These are phyloP conservation scores for Zaprionus camerounensis DNA, from an alignment of 1,140 invertebrate species.

Conservation along the genomic window DNA sequence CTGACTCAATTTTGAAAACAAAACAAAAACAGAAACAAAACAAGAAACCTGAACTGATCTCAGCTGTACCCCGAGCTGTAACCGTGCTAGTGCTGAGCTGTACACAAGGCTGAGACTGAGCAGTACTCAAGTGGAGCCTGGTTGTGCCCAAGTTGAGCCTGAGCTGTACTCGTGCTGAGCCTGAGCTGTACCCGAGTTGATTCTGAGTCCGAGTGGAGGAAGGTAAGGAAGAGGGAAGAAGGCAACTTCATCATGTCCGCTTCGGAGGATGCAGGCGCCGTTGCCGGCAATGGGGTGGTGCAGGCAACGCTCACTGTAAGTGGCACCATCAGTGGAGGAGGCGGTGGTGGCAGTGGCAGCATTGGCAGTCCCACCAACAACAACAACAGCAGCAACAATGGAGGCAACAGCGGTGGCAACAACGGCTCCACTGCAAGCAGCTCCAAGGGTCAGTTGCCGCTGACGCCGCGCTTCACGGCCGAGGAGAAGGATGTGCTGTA, in stretches of 20 bases:
- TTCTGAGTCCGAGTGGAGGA: not conserved
- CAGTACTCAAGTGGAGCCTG: too few relatives aligned
- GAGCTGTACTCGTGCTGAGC: too few relatives aligned
- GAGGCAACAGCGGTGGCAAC: slow-evolving; percentile 20
- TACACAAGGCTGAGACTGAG: too few relatives aligned
- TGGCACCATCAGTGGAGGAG: slow-evolving; percentile 23
- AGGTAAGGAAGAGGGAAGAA: not conserved
- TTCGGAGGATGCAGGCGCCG: slow-evolving; percentile 45
- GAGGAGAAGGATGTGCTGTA: slow-evolving; percentile 83
- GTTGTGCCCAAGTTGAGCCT: too few relatives aligned
- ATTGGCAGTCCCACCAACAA: slow-evolving; percentile 29
- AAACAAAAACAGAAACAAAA: slow-evolving; percentile 25
- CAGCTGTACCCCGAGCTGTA: too few relatives aligned
- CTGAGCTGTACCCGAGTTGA: too few relatives aligned
- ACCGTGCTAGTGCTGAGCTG: too few relatives aligned
- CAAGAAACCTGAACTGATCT: not conserved
- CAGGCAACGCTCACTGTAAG: slow-evolving; percentile 37
- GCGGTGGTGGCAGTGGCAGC: not conserved
- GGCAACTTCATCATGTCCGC: slow-evolving; percentile 33
- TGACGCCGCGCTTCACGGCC: slow-evolving; percentile 79
- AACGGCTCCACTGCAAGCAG: slow-evolving; percentile 30
- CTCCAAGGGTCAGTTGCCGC: slow-evolving; percentile 59
- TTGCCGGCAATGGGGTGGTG: slow-evolving; percentile 37
- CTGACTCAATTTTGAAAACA: not conserved
- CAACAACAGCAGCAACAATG: not conserved